phyloP scores from a whole-genome alignment of 1,140 invertebrate genomes.

The Bombus cullumanus region DNA sequence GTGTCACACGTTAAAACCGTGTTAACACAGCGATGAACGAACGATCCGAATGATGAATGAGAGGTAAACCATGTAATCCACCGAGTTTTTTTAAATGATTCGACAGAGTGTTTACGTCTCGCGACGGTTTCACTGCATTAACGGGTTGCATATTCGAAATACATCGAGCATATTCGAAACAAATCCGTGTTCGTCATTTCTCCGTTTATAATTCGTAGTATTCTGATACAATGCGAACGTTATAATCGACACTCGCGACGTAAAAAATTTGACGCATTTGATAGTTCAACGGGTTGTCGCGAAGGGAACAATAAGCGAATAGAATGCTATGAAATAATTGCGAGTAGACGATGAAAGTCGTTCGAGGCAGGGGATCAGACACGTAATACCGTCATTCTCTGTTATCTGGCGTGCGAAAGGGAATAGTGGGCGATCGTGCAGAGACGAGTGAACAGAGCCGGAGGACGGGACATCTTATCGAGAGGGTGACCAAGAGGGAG shows the following conservation, averaged over 20 bases:
- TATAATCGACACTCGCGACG: neutral
- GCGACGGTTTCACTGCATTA: neutral
- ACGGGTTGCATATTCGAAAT: neutral
- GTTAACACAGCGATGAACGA: neutral
- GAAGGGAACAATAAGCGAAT: slow-evolving; percentile 33
- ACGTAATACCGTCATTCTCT: slow-evolving; percentile 75
- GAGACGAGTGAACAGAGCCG: slow-evolving; percentile 34
- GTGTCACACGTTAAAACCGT: neutral
- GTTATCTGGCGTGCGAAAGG: slow-evolving; percentile 72
- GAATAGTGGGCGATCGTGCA: slow-evolving; percentile 53
- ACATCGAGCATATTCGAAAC: neutral
- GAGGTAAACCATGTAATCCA: slow-evolving; percentile 6
- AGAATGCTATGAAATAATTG: slow-evolving; percentile 57
- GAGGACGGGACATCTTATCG: slow-evolving; percentile 69
- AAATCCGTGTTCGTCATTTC: neutral
- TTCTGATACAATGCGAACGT: neutral
- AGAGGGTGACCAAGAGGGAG: slow-evolving; percentile 65
- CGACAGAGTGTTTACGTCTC: too few relatives aligned
- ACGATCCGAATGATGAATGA: slow-evolving; percentile 5
- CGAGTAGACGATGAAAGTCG: slow-evolving; percentile 55
- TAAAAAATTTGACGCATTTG: neutral
- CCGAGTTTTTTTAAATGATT: neutral
- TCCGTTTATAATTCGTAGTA: neutral
- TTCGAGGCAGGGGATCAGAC: slow-evolving; percentile 69
- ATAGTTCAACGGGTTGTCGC: neutral